Evolutionary conservation across 1,140 invertebrate species (phyloP).

Genomic region (Maconellicoccus hirsutus): DNA sequence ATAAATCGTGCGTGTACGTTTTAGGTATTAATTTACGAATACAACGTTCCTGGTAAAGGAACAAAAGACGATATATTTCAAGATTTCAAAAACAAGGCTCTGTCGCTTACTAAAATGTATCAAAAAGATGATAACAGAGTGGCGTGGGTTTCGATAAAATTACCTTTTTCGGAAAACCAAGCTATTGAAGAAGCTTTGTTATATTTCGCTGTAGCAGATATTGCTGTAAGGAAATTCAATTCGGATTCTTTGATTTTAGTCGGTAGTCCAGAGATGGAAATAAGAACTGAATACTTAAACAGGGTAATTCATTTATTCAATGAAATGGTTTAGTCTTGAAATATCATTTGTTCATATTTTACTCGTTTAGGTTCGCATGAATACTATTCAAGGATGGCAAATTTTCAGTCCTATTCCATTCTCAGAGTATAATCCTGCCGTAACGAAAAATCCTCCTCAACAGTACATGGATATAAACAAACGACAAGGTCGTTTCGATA

Average conservation of each 20-base stretch:
- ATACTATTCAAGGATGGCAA: constrained; percentile 67
- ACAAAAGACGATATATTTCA: constrained; percentile 47
- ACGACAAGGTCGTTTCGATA: constrained; percentile 69
- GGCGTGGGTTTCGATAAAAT: constrained; percentile 53
- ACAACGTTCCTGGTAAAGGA: constrained; percentile 49
- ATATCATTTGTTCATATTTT: background rate
- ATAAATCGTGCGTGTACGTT: constrained; percentile 25
- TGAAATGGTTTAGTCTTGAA: background rate
- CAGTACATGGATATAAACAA: constrained; percentile 56
- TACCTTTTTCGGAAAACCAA: constrained; percentile 36
- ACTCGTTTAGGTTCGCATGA: constrained; percentile 58
- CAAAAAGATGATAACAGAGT: constrained; percentile 55
- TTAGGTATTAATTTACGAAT: constrained; percentile 48
- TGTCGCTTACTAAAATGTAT: constrained; percentile 51
- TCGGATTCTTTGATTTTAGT: constrained; percentile 55
- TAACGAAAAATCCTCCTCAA: constrained; percentile 43
- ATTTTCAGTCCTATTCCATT: constrained; percentile 74
- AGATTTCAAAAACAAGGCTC: constrained; percentile 48
- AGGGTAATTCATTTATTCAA: constrained; percentile 42
- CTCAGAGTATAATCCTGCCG: constrained; percentile 54
- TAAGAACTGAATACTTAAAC: constrained; percentile 71
- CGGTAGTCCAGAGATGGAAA: constrained; percentile 48
- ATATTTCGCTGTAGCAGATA: constrained; percentile 57
- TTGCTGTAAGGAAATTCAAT: constrained; percentile 54
- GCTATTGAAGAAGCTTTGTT: constrained; percentile 38